phyloP scores from a whole-genome alignment of 2,113 vertebrate genomes.

The Lophotis ruficrista region DNA sequence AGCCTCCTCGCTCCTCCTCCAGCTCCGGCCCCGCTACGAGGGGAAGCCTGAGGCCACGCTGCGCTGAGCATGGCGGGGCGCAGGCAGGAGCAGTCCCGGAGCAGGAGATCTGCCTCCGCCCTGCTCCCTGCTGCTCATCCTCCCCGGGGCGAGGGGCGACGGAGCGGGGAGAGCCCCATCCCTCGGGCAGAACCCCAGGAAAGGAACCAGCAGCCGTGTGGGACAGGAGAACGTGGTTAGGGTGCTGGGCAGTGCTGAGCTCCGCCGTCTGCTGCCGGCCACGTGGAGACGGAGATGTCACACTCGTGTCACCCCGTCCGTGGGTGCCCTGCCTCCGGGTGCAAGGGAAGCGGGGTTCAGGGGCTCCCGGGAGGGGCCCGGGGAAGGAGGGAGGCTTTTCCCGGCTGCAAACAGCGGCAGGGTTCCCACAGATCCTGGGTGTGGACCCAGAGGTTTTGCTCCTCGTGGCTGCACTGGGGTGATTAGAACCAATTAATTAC shows the following conservation, averaged over 20 bases:
- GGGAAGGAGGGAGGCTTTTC: not conserved
- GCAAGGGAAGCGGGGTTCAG: not conserved
- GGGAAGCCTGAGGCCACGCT: not conserved
- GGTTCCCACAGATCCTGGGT: not conserved
- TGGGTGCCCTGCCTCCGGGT: not conserved
- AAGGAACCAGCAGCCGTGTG: accelerated
- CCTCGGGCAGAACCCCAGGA: accelerated
- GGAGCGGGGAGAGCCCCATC: not conserved
- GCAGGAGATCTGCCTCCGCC: not conserved
- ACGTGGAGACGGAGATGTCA: accelerated
- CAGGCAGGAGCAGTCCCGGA: not conserved
- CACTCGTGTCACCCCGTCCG: accelerated
- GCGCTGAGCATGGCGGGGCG: not conserved
- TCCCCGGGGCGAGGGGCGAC: accelerated
- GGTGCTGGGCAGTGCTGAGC: not conserved
- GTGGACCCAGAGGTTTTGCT: not conserved
- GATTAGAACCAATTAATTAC: constrained; percentile 51
- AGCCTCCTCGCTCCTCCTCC: constrained; percentile 53
- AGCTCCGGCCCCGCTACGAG: not conserved
- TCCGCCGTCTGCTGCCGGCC: not conserved
- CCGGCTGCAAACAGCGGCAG: accelerated
- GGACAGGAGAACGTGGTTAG: not conserved
- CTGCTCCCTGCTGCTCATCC: accelerated
- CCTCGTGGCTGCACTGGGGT: not conserved
- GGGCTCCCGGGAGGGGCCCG: accelerated